Evolutionary conservation across 2,888 invertebrate species (phyloP).

Genomic region (Melanostoma mellinum): DNA sequence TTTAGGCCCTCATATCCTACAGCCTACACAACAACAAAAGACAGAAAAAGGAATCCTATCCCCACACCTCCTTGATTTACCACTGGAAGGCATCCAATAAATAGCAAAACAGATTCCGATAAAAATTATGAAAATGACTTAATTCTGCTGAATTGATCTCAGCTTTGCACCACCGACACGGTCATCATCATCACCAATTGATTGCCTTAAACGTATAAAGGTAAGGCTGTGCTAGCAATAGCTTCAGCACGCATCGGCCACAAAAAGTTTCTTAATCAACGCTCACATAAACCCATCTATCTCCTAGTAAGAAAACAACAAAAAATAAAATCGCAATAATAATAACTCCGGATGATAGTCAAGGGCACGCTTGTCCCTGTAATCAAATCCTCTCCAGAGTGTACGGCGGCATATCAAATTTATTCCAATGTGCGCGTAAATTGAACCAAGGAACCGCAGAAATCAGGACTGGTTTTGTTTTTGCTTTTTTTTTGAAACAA

Average conservation of each 20-base stretch:
- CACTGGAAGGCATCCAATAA: slow-evolving; percentile 38
- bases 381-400: slow-evolving; percentile 66
- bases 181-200: slow-evolving; percentile 71
- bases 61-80: slow-evolving; percentile 35
- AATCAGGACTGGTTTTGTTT: slow-evolving; percentile 53
- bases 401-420: slow-evolving; percentile 70
- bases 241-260: slow-evolving; percentile 28
- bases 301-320: slow-evolving; percentile 55
- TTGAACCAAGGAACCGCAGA: slow-evolving; percentile 54
- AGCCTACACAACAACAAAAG: slow-evolving; percentile 1
- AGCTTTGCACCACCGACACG: slow-evolving; percentile 65
- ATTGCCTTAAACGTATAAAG: slow-evolving; percentile 62
- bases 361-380: slow-evolving; percentile 73
- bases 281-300: slow-evolving; percentile 67
- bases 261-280: slow-evolving; percentile 68
- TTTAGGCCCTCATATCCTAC: slow-evolving; percentile 47
- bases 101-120: slow-evolving; percentile 67
- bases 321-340: slow-evolving; percentile 57
- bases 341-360: slow-evolving; percentile 72
- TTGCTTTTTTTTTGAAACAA: slow-evolving; percentile 33
- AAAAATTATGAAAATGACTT: slow-evolving; percentile 73
- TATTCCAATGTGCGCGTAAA: slow-evolving; percentile 64
- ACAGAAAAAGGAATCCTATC: slow-evolving; percentile 46
- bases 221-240: not conserved
- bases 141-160: slow-evolving; percentile 67